A percentile compares a stretch with the other conserved stretches of the same genome.
Evolutionary conservation across 1,140 invertebrate species (phyloP).

Genomic region (Teleopsis dalmanni): DNA sequence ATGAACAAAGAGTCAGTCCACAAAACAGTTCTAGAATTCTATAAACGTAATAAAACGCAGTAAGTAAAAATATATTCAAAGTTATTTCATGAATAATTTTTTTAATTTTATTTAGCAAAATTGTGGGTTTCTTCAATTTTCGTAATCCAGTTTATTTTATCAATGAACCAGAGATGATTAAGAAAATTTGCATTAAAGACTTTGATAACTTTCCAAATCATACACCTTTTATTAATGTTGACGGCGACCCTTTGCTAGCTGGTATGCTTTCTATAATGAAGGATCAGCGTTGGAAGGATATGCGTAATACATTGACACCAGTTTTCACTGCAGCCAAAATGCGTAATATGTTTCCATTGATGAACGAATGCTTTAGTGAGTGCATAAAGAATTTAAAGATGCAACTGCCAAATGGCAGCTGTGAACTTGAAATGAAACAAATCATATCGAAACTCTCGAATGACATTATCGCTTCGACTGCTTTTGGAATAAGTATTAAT

Average conservation of each 20-base stretch:
- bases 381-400: constrained; percentile 21
- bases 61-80: constrained; percentile 16
- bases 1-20: constrained; percentile 23
- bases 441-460: constrained; percentile 44
- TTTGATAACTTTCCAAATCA: constrained; percentile 59
- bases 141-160: constrained; percentile 48
- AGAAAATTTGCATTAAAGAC: constrained; percentile 53
- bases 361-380: constrained; percentile 38
- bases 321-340: constrained; percentile 55
- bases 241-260: constrained; percentile 49
- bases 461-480: constrained; percentile 49
- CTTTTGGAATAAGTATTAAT: constrained; percentile 48
- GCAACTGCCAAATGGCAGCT: constrained; percentile 7
- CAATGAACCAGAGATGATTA: constrained; percentile 55
- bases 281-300: constrained; percentile 51
- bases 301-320: constrained; percentile 51
- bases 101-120: too few species aligned
- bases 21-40: constrained; percentile 21
- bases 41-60: constrained; percentile 24
- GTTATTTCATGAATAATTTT: too few species aligned
- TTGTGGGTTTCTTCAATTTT: constrained; percentile 50
- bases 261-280: constrained; percentile 49
- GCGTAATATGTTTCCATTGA: constrained; percentile 47
- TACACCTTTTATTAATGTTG: constrained; percentile 40
- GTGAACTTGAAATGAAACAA: constrained; percentile 46